These are phyloP conservation scores for Tringa solitaria DNA, from an alignment of 2,113 vertebrate genomes.

Conservation along the genomic window DNA sequence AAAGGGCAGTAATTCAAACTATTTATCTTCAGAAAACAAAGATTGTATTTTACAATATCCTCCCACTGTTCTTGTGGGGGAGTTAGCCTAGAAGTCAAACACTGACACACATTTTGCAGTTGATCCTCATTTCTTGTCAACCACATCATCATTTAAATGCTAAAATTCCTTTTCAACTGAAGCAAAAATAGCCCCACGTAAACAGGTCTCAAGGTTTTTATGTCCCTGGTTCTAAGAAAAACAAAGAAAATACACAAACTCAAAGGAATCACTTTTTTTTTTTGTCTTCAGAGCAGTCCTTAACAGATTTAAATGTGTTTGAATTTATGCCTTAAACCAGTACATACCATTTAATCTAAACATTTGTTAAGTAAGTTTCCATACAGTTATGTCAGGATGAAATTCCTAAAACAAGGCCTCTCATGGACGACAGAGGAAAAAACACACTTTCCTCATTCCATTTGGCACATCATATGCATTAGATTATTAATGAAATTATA, in stretches of 20 bases:
- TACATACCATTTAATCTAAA: not conserved
- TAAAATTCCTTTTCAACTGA: not conserved
- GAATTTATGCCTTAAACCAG: not conserved
- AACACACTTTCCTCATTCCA: not conserved
- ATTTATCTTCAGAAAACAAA: slow-evolving; percentile 40
- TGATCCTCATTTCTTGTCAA: slow-evolving; percentile 9
- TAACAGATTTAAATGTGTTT: not conserved
- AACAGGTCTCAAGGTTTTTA: not conserved
- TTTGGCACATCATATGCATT: not conserved
- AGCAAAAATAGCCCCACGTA: not conserved
- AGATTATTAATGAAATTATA: not conserved
- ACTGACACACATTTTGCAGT: not conserved
- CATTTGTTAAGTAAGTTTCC: not conserved
- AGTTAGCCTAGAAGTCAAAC: slow-evolving; percentile 5
- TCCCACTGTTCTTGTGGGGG: not conserved
- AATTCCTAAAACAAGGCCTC: not conserved
- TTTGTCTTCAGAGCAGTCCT: not conserved
- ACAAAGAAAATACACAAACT: not conserved
- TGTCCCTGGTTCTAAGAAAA: not conserved
- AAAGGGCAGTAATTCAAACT: slow-evolving; percentile 7
- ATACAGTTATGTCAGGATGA: not conserved
- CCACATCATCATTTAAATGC: not conserved
- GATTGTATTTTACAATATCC: not conserved
- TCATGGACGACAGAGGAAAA: not conserved
- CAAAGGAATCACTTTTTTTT: not conserved